A percentile compares a stretch with the other conserved stretches of the same genome.
Conservation (phyloP, 1,140 invertebrate genomes). For the Sinella curviseta region DNA sequence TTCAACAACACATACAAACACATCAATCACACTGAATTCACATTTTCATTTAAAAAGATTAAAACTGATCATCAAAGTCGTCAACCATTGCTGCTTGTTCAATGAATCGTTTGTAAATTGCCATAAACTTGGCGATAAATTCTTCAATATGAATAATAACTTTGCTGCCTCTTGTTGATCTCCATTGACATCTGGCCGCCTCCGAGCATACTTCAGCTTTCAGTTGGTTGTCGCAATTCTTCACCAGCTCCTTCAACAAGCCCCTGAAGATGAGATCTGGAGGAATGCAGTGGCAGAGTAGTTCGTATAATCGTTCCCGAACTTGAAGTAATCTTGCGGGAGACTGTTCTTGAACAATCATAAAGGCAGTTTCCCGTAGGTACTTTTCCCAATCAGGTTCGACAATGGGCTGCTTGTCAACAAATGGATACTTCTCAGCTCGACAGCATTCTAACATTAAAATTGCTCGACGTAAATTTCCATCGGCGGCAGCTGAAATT, state of each 20-base stretch:
- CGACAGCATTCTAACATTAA: constrained; percentile 92
- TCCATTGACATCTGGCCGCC: constrained; percentile 87
- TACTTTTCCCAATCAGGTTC: constrained; percentile 93
- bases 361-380: constrained; percentile 80
- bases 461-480: constrained; percentile 91
- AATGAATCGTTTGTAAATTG: constrained; percentile 83
- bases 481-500: constrained; percentile 76
- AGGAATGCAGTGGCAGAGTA: constrained; percentile 91
- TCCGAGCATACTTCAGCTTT: constrained; percentile 80
- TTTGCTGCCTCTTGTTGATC: constrained; percentile 85
- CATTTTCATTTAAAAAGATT: not conserved
- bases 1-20: too few relatives aligned
- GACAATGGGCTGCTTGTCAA: constrained; percentile 37
- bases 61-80: constrained; percentile 23
- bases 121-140: constrained; percentile 95
- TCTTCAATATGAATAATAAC: constrained; percentile 96
- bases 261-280: constrained; percentile 89
- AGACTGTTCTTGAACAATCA: constrained; percentile 85
- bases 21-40: too few relatives aligned
- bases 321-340: constrained; percentile 81
- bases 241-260: constrained; percentile 78
- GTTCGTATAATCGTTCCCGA: constrained; percentile 84
- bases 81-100: constrained; percentile 60
- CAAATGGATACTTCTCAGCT: constrained; percentile 73
- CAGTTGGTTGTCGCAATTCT: constrained; percentile 85